phyloP scores from a whole-genome alignment of 2,113 vertebrate species.

The Pseudonaja textilis region DNA sequence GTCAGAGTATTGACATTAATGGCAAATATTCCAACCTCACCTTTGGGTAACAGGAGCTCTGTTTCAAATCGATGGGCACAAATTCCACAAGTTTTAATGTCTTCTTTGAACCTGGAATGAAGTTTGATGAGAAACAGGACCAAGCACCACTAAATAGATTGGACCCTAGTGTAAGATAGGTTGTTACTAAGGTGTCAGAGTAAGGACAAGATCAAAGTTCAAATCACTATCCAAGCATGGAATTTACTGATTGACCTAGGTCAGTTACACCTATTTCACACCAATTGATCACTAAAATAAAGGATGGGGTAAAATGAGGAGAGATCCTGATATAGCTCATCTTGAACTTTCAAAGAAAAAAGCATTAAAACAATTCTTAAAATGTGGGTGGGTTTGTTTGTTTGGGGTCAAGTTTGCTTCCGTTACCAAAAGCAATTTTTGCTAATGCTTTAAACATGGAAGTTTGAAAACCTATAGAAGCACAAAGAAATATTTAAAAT shows the following conservation, averaged over 20 bases:
- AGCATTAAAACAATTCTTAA: neutral
- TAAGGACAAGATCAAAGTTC: neutral
- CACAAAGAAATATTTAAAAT: neutral
- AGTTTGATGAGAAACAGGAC: neutral
- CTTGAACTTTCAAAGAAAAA: neutral
- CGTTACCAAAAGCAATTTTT: neutral
- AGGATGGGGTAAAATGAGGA: neutral
- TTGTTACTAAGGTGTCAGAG: neutral
- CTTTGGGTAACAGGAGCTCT: slow-evolving; percentile 70
- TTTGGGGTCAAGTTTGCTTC: neutral
- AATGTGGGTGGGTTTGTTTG: neutral
- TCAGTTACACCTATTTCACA: neutral
- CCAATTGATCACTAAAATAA: neutral
- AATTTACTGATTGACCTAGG: neutral
- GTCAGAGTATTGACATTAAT: neutral
- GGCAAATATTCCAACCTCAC: slow-evolving; percentile 41
- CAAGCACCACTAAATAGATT: neutral
- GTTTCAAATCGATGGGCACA: slow-evolving; percentile 56
- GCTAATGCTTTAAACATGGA: neutral
- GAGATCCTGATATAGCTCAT: neutral
- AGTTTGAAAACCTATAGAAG: neutral
- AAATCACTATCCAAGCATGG: neutral
- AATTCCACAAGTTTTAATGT: slow-evolving; percentile 51
- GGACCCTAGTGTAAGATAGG: neutral
- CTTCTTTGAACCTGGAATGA: slow-evolving; percentile 50